Percentiles rank a stretch among this genome's conserved stretches.
Evolutionary conservation across 2,888 invertebrate species (phyloP).

Genomic region (Diaphora mendica): DNA sequence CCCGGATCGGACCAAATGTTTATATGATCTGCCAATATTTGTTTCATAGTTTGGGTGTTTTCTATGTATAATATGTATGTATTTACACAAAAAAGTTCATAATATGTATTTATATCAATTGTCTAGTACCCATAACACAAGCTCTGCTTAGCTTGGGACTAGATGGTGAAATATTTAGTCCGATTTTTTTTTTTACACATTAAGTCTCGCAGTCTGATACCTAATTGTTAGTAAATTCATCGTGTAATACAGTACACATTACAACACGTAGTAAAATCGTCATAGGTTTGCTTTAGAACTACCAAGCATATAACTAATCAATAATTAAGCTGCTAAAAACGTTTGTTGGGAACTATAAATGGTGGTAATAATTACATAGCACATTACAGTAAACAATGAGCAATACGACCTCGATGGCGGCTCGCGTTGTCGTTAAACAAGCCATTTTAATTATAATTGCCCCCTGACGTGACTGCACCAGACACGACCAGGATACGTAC

Average conservation of each 20-base stretch:
- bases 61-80: too few species aligned
- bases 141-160: too few species aligned
- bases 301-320: constrained; percentile 22
- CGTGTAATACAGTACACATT: not conserved
- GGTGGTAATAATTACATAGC: constrained; percentile 55
- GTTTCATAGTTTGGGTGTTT: too few species aligned
- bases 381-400: constrained; percentile 68
- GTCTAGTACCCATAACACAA: too few species aligned
- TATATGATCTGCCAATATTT: too few species aligned
- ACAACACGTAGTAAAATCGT: not conserved
- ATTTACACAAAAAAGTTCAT: too few species aligned
- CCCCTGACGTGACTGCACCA: constrained; percentile 59
- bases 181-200: too few species aligned
- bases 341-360: constrained; percentile 32
- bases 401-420: constrained; percentile 47
- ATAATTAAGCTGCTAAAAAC: constrained; percentile 26
- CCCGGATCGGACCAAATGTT: too few species aligned
- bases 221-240: not conserved
- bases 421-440: constrained; percentile 54
- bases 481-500: constrained; percentile 50
- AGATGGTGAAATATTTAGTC: too few species aligned
- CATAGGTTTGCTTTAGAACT: not conserved
- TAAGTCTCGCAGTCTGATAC: not conserved
- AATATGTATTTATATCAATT: too few species aligned
- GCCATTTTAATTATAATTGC: constrained; percentile 64